Base-by-base conservation (phyloP, 1,140 invertebrate genomes). In the Papilio polytes region DNA sequence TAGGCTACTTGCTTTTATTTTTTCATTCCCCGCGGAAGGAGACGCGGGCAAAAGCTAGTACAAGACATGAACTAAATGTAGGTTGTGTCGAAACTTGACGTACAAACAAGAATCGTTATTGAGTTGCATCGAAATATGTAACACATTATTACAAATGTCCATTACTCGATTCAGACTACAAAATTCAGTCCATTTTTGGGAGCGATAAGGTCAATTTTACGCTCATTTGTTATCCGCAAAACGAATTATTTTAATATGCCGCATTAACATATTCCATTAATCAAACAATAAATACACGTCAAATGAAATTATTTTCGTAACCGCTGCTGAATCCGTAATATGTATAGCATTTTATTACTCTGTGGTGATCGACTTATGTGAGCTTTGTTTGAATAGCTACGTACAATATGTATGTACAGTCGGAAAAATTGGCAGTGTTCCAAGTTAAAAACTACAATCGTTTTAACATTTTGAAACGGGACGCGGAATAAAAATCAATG, bases 221-320 rank as follows among this genome's bases (percentile, higher is more conserved):
- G 63, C 22, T 66, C 22, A 26, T 66, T 66, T 66, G 63, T 13
- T 66, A 15, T 10, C 63, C 63, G 22, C 63, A 66, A 31, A 66
- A 31, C 10, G 63, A 66, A 31, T 66, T 26, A 66, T 31, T 48
- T 46, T 74, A 46, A 48, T 51, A 74, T 51, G 26, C 44, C 22
- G 48, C 18, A 74, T 74, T 74, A 74, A 51, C 20, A 48, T 74
- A 74, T 22, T 66, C 44, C 36, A 74, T 74, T 26, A 48, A 48
- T 51, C 22, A 48, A 74, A 46, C 44, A 74, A 74, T 74, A 74
- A 46, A 51, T 74, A 74, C 73, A 46, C 20, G 48, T 48, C 20
- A 74, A 51, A 74, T 48, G 56, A 77, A 59, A 36, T 13, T 56
- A 41, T 44, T 56, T 66, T 41, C 22, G 15, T 63, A 66, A 63